Evolutionary conservation across 2,113 vertebrate genomes (phyloP).

Genomic region (Thalassarche chlororhynchos): DNA sequence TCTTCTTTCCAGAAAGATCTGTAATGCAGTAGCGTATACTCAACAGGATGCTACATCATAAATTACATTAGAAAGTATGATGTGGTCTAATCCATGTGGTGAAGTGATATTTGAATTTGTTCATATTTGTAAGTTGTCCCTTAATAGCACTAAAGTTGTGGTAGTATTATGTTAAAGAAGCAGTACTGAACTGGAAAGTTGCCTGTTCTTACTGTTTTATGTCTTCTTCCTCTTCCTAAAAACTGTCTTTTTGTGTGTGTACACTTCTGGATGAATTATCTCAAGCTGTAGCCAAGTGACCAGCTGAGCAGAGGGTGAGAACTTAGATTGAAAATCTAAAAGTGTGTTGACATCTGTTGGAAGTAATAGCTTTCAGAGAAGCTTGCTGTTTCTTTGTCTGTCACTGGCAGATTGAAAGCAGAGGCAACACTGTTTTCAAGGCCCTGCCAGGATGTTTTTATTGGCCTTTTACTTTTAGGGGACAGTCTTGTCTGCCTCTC

Average conservation of each 20-base stretch:
- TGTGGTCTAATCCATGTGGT: accelerated
- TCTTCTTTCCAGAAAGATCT: background rate
- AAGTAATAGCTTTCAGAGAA: background rate
- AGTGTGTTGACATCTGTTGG: background rate
- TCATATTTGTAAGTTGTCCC: background rate
- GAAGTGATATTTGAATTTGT: background rate
- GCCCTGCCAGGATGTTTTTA: background rate
- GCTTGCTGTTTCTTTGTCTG: background rate
- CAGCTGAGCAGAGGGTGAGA: background rate
- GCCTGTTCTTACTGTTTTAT: background rate
- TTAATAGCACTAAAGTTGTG: background rate
- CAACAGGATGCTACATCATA: background rate
- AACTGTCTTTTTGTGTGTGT: background rate
- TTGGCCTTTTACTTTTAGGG: background rate
- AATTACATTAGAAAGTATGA: background rate
- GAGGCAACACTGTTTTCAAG: background rate
- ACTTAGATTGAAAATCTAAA: background rate
- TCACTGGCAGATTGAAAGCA: background rate
- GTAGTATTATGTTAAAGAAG: background rate
- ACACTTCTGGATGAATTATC: background rate
- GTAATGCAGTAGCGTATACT: background rate
- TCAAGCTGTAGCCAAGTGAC: background rate
- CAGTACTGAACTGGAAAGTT: background rate
- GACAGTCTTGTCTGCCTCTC: background rate
- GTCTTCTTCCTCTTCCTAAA: background rate